These are phyloP conservation scores for Aphelinus certus DNA, from an alignment of 1,140 invertebrate species.

Conservation along the genomic window DNA sequence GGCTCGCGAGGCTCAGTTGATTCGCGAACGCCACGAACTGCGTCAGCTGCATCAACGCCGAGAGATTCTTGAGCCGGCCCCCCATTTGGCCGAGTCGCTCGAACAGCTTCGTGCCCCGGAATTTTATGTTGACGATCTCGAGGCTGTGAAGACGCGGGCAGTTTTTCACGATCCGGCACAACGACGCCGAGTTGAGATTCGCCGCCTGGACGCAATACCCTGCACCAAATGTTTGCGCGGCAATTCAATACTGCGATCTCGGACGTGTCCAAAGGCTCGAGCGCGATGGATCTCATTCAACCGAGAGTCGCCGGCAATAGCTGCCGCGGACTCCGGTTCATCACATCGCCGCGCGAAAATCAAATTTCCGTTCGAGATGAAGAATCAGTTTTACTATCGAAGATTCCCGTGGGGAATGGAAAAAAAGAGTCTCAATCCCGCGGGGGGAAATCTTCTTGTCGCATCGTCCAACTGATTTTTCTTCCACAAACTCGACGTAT, in stretches of 20 bases:
- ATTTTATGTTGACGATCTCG: constrained; percentile 41
- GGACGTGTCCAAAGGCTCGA: too few relatives aligned
- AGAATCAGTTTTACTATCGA: not conserved
- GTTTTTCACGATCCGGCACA: constrained; percentile 49
- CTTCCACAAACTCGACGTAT: not conserved
- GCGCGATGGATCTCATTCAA: too few relatives aligned
- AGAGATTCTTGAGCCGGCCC: constrained; percentile 22
- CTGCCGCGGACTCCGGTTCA: too few relatives aligned
- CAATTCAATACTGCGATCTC: too few relatives aligned
- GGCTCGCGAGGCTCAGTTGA: constrained; percentile 42
- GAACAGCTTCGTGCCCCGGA: constrained; percentile 52
- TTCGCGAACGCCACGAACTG: constrained; percentile 49
- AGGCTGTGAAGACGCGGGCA: constrained; percentile 51
- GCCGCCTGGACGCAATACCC: too few relatives aligned
- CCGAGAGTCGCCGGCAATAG: too few relatives aligned
- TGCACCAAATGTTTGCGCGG: too few relatives aligned
- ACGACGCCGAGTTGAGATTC: not conserved
- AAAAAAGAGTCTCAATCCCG: too few relatives aligned
- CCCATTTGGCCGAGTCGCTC: constrained; percentile 45
- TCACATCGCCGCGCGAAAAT: not conserved
- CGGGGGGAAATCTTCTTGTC: not conserved
- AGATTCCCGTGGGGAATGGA: too few relatives aligned
- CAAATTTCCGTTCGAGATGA: not conserved
- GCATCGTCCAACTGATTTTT: too few relatives aligned
- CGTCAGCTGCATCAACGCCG: constrained; percentile 30